These are phyloP conservation scores for Augochlora pura DNA, from an alignment of 1,140 invertebrate species.

Conservation along the genomic window DNA sequence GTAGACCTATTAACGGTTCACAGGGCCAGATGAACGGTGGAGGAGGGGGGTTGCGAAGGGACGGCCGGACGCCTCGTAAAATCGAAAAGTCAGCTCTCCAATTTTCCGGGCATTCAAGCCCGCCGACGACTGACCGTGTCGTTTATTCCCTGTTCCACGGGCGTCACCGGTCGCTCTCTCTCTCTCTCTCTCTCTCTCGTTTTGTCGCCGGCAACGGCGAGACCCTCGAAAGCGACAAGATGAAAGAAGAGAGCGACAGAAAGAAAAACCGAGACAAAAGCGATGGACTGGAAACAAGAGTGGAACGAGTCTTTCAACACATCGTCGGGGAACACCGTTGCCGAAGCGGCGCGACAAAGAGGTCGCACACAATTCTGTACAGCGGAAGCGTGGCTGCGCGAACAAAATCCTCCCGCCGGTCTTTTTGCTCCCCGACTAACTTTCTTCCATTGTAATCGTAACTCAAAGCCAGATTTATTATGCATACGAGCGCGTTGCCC, in stretches of 20 bases:
- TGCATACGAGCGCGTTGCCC: too few relatives aligned
- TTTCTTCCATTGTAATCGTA: too few relatives aligned
- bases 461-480: too few relatives aligned
- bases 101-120: conserved; percentile 27
- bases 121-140: conserved; percentile 9
- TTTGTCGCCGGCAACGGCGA: neutral
- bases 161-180: neutral
- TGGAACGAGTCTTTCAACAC: neutral
- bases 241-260: neutral
- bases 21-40: too few relatives aligned
- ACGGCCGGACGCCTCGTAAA: neutral
- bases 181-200: too few relatives aligned
- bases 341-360: neutral
- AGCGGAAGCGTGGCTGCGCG: conserved; percentile 2
- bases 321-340: neutral
- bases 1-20: conserved; percentile 18
- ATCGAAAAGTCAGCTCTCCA: conserved; percentile 30
- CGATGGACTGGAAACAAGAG: neutral
- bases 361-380: neutral
- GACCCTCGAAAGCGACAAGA: neutral
- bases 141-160: neutral
- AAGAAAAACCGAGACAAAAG: conserved; percentile 5
- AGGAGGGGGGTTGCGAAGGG: neutral
- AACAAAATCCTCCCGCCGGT: neutral
- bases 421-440: too few relatives aligned